Evolutionary conservation across 2,113 vertebrate genomes (phyloP), one percentile per base, ranked within the genome.

Genomic region (Lycaon pictus): DNA sequence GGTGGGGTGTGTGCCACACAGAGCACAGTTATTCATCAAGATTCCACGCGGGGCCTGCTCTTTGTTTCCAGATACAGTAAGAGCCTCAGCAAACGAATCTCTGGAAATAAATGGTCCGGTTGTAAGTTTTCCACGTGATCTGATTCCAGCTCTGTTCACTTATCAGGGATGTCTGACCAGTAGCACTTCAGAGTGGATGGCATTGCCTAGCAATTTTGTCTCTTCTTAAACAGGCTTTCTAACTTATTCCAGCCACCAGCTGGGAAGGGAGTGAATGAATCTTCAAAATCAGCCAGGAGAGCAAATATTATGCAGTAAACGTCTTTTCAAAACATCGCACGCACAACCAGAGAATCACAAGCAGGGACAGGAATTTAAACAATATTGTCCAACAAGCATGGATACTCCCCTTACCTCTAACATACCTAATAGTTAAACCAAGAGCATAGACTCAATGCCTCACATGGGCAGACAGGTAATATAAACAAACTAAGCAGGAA

Each of bases 381-480:
- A 60, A 3, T 23, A 17, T 58, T 43, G 17, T 48, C 43, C 12
- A 32, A n/a, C n/a, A 72, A 89, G 65, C 35, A 3, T 0, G 0
- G 20, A 51, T 27, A 3, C 5, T 56, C 29, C 23, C 43, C 29
- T 4, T n/a, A 4, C 11, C 16, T n/a, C 16, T 0, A 2, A 20
- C 37, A 4, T 35, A 5, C 8, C 9, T 25, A 48, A 37, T 22
- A 8, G 37, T 84, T 74, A n/a, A 35, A 20, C 19, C 35, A 25
- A 32, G 43, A 29, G 15, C 55, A 16, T 2, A 58, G 58, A 3
- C 67, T 58, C 55, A 7, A 2, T 17, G 37, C 23, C 65, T 25
- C 7, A 15, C 74, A 27, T 1, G 10, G 23, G 35, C 7, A 53
- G 67, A 11, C 58, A 43, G 72, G 9, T 23, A 4, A 16, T 4